Conservation (phyloP, 2,888 invertebrate genomes). For the Anaspis maculata region DNA sequence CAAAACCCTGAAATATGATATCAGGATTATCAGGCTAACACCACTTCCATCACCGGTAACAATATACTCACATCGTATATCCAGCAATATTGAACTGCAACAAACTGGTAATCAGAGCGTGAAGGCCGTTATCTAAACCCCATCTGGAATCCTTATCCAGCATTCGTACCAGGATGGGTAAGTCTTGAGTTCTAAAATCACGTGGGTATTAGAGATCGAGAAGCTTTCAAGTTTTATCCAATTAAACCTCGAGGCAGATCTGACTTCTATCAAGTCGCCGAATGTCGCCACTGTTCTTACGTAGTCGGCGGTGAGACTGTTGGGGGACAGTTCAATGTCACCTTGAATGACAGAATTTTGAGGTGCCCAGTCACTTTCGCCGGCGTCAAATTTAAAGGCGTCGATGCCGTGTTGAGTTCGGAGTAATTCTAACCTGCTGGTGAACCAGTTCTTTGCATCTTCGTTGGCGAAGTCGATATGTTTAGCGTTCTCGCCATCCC, state of each 20-base stretch:
- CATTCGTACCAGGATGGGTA: constrained; percentile 67
- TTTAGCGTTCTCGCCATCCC: constrained; percentile 49
- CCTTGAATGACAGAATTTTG: constrained; percentile 45
- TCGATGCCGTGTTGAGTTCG: constrained; percentile 57
- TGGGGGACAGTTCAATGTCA: constrained; percentile 48
- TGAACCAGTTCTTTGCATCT: constrained; percentile 54
- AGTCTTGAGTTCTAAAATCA: constrained; percentile 54
- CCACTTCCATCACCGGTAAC: no score
- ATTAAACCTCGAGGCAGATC: constrained; percentile 63
- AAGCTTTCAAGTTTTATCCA: constrained; percentile 24
- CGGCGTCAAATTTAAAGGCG: constrained; percentile 76
- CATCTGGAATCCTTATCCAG: constrained; percentile 67
- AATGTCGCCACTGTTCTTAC: constrained; percentile 50
- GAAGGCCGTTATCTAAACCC: constrained; percentile 61
- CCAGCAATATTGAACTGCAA: constrained; percentile 50
- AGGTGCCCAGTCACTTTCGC: constrained; percentile 63
- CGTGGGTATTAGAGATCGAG: not conserved
- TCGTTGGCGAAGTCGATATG: constrained; percentile 68
- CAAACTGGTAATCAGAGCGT: constrained; percentile 63
- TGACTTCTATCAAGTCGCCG: constrained; percentile 59
- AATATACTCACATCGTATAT: constrained; percentile 37
- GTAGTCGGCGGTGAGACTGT: constrained; percentile 49
- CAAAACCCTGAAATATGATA: constrained; percentile 44
- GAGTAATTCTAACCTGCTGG: constrained; percentile 45
- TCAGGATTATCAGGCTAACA: no score